Evolutionary conservation across 2,797 vertebrate genomes (phyloP).

Genomic region (Falco cherrug): DNA sequence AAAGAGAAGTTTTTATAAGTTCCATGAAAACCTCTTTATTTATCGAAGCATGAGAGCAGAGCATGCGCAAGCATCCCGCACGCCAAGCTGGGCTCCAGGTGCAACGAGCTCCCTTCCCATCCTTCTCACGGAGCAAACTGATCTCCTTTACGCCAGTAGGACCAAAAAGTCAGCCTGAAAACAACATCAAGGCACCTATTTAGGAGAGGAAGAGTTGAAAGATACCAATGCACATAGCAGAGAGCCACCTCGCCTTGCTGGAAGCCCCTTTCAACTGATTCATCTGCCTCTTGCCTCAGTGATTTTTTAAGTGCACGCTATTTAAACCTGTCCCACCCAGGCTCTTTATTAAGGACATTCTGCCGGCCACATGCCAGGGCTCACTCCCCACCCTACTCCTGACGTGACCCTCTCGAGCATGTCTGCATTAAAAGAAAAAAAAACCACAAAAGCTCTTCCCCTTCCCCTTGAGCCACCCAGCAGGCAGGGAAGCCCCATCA

Average conservation of each 20-base stretch:
- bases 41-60: neutral
- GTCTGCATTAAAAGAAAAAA: neutral
- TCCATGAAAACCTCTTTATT: constrained; percentile 24
- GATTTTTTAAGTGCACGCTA: neutral
- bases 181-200: neutral
- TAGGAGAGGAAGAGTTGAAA: neutral
- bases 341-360: neutral
- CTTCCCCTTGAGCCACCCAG: neutral
- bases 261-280: neutral
- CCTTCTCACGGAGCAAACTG: neutral
- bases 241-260: rapidly evolving
- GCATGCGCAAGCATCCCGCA: rapidly evolving
- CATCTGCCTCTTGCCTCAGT: neutral
- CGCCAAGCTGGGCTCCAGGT: neutral
- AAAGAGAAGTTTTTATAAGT: neutral
- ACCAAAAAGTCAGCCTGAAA: neutral
- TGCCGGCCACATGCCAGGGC: neutral
- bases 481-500: neutral
- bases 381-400: neutral
- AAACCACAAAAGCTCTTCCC: neutral
- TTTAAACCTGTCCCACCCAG: neutral
- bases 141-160: neutral
- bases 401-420: neutral
- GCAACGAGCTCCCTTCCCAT: neutral
- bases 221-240: rapidly evolving